Conservation (phyloP, 2,888 invertebrate genomes). For the Chorisops tibialis region DNA sequence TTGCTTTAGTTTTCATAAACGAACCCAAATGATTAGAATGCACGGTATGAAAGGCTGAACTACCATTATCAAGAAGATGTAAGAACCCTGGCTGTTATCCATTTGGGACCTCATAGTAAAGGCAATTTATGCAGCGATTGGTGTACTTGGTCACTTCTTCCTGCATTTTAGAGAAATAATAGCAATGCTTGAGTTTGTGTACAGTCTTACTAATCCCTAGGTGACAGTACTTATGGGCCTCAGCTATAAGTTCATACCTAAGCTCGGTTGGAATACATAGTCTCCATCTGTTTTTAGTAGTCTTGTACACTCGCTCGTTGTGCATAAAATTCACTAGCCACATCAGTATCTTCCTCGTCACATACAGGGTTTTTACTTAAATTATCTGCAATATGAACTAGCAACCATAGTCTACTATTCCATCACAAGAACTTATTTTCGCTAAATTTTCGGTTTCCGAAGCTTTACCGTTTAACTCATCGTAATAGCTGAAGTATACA, state of each 20-base stretch:
- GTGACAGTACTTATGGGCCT: neutral
- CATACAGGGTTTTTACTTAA: constrained; percentile 17
- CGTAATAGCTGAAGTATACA: too few relatives aligned
- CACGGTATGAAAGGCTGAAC: constrained; percentile 26
- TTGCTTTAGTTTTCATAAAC: constrained; percentile 3
- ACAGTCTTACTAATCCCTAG: constrained; percentile 2
- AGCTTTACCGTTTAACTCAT: too few relatives aligned
- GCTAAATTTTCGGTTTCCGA: too few relatives aligned
- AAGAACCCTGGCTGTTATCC: constrained; percentile 32
- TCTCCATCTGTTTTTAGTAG: neutral
- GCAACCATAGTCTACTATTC: too few relatives aligned
- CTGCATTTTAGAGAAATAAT: constrained; percentile 2
- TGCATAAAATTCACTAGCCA: neutral
- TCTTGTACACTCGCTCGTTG: neutral
- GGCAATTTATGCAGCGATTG: constrained; percentile 7
- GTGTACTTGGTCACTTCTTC: neutral
- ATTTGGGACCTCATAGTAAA: constrained; percentile 12
- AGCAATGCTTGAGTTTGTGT: neutral
- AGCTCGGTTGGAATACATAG: neutral
- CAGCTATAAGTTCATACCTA: neutral
- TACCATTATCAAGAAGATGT: constrained; percentile 32
- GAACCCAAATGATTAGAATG: constrained; percentile 33
- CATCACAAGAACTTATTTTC: too few relatives aligned
- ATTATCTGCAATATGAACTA: constrained; percentile 20
- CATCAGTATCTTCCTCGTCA: neutral